Conservation (phyloP, 2,888 invertebrate species). For the Nematopogon swammerdamellus region DNA sequence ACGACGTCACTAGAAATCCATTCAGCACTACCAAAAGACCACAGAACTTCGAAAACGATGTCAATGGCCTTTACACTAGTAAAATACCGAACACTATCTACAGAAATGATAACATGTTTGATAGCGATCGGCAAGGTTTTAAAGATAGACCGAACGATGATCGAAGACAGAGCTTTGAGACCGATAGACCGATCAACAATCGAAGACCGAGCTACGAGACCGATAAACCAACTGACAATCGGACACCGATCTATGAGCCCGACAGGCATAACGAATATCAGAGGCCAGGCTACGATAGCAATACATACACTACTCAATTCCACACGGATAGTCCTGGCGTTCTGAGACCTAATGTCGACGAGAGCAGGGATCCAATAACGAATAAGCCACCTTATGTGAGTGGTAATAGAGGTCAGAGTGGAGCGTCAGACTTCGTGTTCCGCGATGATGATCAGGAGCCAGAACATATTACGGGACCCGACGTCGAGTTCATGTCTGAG, state of each 20-base stretch:
- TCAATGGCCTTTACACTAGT: no score
- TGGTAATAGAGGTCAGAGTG: constrained; percentile 15
- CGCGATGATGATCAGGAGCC: neutral
- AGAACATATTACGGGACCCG: constrained; percentile 4
- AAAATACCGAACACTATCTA: no score
- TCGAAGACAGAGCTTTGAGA: no score
- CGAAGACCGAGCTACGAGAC: no score
- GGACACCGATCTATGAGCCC: no score
- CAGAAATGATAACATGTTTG: constrained; percentile 9
- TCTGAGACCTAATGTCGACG: constrained; percentile 25
- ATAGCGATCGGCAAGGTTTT: constrained; percentile 1
- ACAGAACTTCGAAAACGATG: no score
- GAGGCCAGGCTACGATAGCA: constrained; percentile 8
- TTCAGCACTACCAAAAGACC: no score
- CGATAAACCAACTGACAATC: no score
- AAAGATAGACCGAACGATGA: no score
- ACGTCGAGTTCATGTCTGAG: constrained; percentile 9
- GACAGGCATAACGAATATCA: neutral
- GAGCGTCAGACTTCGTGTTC: constrained; percentile 11
- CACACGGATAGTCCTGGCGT: constrained; percentile 16
- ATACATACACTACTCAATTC: constrained; percentile 17
- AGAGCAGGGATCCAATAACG: constrained; percentile 32
- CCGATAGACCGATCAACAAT: no score
- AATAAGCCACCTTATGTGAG: constrained; percentile 26
- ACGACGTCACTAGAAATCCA: no score